Evolutionary conservation across 2,113 vertebrate species (phyloP).

Genomic region (Esox niger): DNA sequence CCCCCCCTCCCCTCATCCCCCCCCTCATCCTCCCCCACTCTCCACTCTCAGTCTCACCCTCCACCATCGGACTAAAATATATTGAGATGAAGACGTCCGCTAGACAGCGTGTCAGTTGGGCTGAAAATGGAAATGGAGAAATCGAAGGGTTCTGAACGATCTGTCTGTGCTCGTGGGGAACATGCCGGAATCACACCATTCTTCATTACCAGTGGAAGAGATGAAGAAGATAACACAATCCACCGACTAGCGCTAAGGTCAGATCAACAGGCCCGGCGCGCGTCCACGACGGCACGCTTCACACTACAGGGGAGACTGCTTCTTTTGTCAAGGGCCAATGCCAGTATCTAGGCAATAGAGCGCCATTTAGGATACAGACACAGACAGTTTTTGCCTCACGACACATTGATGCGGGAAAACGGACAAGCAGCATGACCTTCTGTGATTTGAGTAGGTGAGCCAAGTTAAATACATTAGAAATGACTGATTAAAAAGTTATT

Average conservation of each 20-base stretch:
- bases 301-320: background rate
- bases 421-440: conserved; percentile 2
- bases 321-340: too few relatives aligned
- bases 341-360: background rate
- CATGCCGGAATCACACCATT: conserved; percentile 51
- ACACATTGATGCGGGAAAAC: background rate
- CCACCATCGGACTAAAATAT: conserved; percentile 63
- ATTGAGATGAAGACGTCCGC: conserved; percentile 65
- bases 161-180: conserved; percentile 51
- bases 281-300: conserved; percentile 6
- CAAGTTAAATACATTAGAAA: too few relatives aligned
- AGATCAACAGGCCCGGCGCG: conserved; percentile 17
- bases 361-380: background rate
- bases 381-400: too few relatives aligned
- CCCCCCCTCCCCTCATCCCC: conserved; percentile 6
- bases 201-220: conserved; percentile 48
- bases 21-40: conserved; percentile 47
- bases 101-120: conserved; percentile 62
- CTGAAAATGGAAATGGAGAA: conserved; percentile 63
- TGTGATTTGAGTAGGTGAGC: too few relatives aligned
- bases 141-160: conserved; percentile 61
- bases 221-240: conserved; percentile 29
- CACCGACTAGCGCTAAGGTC: conserved; percentile 38
- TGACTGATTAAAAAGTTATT: too few relatives aligned
- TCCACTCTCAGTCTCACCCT: background rate